Base-by-base conservation (phyloP, 1,140 invertebrate species). In the Macrocentrus cingulum region DNA sequence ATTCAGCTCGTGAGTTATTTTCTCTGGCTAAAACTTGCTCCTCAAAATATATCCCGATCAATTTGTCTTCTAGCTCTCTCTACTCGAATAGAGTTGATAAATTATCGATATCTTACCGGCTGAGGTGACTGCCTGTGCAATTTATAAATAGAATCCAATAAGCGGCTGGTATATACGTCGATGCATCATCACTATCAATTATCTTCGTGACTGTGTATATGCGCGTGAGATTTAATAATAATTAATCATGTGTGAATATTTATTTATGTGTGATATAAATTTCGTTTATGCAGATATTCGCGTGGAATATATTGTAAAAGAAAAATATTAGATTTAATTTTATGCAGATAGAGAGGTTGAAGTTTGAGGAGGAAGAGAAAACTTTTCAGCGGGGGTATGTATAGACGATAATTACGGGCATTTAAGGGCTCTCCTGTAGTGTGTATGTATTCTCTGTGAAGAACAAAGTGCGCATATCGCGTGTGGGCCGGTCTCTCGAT, bases 391-490 rank as follows among this genome's bases (percentile, higher is more conserved):
- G 66, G 64, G 66, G 34, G 63, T 63, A 63, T 51, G 68, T 70
- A 71, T 63, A 62, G 61, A 58, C 58, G 64, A 68, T 68, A 71
- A 74, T 74, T 74, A 71, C 65, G 68, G 70, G 55, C 67, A 66
- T 69, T 74, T 71, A 72, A 72, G 65, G 52, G 58, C 29, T 19
- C 56, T 41, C 55, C 48, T 51, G 25, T 25, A 52, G 49, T 53
- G 42, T 25, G 44, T 20, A 46, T 25, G 34, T 8, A 54, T 34
- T 7, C 11, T 6, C 11, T 34, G 29, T 39, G 25, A 39, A 39
- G 36, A 39, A 11, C 41, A 45, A 29, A 51, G 20, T 32, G 39
- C 32, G 50, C 39, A 45, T 32, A 55, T 55, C 54, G 70, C 69
- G 72, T n/a, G n/a, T 72, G 70, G 70, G 69, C 63, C 57, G 67